These are phyloP conservation scores for Thaumetopoea pityocampa DNA, from an alignment of 1,140 invertebrate genomes.

Conservation along the genomic window DNA sequence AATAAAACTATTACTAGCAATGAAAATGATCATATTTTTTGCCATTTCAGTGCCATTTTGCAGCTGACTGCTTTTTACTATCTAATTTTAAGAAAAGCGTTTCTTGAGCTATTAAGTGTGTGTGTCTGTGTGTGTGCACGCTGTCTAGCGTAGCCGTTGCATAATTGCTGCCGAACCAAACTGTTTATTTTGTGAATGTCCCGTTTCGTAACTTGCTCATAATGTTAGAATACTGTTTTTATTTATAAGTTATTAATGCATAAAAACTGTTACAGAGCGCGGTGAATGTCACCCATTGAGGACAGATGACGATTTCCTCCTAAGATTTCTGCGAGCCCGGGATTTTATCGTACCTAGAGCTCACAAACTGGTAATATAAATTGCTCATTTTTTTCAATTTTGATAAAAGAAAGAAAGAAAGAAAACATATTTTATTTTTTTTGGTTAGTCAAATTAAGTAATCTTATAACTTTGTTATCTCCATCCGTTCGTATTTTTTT, in stretches of 20 bases:
- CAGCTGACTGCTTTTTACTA: too few species aligned
- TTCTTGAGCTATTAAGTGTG: too few species aligned
- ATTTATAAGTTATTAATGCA: background rate
- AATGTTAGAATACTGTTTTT: constrained; percentile 1
- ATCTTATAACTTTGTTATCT: background rate
- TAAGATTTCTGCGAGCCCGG: constrained; percentile 88
- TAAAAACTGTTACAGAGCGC: constrained; percentile 72
- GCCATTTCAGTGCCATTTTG: too few species aligned
- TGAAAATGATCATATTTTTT: too few species aligned
- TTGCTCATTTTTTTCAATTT: background rate
- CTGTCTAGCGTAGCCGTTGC: too few species aligned
- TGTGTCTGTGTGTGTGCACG: too few species aligned
- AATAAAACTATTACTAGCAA: too few species aligned
- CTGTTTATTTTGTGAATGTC: too few species aligned
- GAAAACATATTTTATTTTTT: too few species aligned
- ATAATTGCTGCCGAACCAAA: too few species aligned
- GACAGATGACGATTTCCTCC: constrained; percentile 87
- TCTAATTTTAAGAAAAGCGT: too few species aligned
- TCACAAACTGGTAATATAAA: constrained; percentile 83
- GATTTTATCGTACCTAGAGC: constrained; percentile 87
- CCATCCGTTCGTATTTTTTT: background rate
- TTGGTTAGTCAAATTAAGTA: background rate
- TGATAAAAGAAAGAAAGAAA: background rate
- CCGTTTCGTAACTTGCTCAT: background rate
- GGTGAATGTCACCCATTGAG: constrained; percentile 83